A percentile compares a stretch with the other conserved stretches of the same genome.
Evolutionary conservation across 1,140 invertebrate species (phyloP).

Genomic region (Holcopasites calliopsidis): DNA sequence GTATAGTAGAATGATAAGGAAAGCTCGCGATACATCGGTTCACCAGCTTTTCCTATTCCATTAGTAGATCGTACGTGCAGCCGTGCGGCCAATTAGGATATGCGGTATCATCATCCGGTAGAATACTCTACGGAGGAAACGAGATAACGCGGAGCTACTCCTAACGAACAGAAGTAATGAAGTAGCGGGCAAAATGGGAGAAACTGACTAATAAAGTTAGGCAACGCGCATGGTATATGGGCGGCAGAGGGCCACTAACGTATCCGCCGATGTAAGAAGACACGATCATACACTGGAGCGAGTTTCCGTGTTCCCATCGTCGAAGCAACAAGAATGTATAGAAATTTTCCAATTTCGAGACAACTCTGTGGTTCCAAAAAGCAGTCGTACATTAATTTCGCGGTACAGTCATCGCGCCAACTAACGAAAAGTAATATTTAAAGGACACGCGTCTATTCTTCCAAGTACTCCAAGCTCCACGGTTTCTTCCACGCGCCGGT

Average conservation of each 20-base stretch:
- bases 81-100: not conserved
- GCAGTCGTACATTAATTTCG: no score
- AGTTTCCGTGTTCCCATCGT: conserved; percentile 31
- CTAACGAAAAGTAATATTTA: not conserved
- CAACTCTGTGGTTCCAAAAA: no score
- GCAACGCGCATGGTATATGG: not conserved
- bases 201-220: conserved; percentile 38
- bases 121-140: conserved; percentile 1
- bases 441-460: not conserved
- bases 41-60: not conserved
- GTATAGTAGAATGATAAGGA: not conserved
- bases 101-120: conserved; percentile 19
- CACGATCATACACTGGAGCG: not conserved
- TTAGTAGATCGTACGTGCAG: conserved; percentile 6
- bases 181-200: conserved; percentile 24
- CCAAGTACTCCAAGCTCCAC: not conserved
- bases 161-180: conserved; percentile 46
- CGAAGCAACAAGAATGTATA: conserved; percentile 13
- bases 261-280: conserved; percentile 27
- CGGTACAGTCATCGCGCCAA: not conserved
- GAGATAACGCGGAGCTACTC: conserved; percentile 18
- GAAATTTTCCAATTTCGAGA: conserved; percentile 25
- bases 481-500: not conserved
- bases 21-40: not conserved
- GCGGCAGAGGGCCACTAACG: no score